These are phyloP conservation scores for Canis aureus DNA, from an alignment of 2,113 vertebrate species.

Conservation along the genomic window DNA sequence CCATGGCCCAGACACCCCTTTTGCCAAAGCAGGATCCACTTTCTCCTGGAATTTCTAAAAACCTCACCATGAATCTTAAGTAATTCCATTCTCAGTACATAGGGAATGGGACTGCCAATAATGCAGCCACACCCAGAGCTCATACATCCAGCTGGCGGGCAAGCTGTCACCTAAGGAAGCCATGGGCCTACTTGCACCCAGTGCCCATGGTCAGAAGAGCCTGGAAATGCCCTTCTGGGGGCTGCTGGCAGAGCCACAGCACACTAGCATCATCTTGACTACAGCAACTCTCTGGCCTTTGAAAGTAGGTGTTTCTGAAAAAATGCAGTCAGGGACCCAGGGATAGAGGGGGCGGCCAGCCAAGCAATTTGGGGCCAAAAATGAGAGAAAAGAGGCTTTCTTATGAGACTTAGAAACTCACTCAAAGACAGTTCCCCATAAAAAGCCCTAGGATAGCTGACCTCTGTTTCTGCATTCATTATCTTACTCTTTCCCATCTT, in stretches of 20 bases:
- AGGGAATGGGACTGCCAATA: neutral
- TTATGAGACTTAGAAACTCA: neutral
- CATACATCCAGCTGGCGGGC: neutral
- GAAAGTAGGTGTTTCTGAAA: conserved; percentile 10
- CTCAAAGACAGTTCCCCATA: neutral
- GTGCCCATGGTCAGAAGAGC: neutral
- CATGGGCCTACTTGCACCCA: neutral
- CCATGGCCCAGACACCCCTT: neutral
- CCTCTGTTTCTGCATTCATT: neutral
- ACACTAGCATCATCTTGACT: neutral
- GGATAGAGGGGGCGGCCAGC: neutral
- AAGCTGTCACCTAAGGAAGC: neutral
- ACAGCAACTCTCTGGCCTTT: neutral
- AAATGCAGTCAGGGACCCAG: neutral
- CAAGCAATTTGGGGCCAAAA: neutral
- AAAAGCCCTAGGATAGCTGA: neutral
- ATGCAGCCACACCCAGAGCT: neutral
- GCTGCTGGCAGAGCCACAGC: neutral
- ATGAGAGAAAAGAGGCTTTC: neutral
- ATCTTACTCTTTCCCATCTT: neutral
- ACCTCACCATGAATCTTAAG: neutral
- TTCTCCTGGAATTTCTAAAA: neutral
- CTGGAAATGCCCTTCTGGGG: neutral
- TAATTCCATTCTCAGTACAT: neutral
- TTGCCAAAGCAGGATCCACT: neutral